Evolutionary conservation across 2,113 vertebrate genomes (phyloP), one percentile per base, ranked within the genome.

Genomic region (Bombycilla garrulus): DNA sequence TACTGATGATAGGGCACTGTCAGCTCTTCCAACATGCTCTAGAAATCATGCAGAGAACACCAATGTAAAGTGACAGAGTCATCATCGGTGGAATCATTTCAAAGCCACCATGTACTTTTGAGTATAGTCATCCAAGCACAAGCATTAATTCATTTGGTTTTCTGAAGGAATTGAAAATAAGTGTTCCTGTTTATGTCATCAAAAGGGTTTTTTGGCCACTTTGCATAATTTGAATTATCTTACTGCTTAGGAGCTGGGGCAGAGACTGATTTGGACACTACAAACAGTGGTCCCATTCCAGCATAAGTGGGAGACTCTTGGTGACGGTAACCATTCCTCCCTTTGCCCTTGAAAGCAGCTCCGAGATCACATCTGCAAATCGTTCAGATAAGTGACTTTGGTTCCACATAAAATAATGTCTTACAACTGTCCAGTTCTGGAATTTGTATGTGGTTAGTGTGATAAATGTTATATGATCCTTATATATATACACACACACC

Each of bases 381-480:
- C 36, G 25, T 92, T 92, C 74, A 50, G 42, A 36, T 74, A 82
- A 88, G 38, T 74, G 60, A 72, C 90, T 88, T 86, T 31, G 40
- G 51, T 95, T 96, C 58, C 85, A 74, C 31, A 35, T 81, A 60
- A 92, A 88, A 86, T 78, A 96, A 86, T 87, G 42, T 64, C 79
- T 92, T 93, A 65, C 90, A 69, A 89, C 78, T 82, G 74, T 80
- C 62, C 94, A 56, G 36, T 51, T 86, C 80, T 93, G 82, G 81
- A 90, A 95, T 93, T 88, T 88, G 24, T 69, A 74, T 73, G 45
- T 76, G 54, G 58, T 93, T 90, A 88, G 31, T 25, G 62, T 93
- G 77, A 95, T 88, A 71, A 92, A 92, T 85, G 81, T 84, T 91
- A 74, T 51, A 61, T 90, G 69, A 28, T 62, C 54, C 54, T 31